Evolutionary conservation across 2,888 invertebrate genomes (phyloP), one percentile per base, ranked within the genome.

Genomic region (Cosmia pyralina): DNA sequence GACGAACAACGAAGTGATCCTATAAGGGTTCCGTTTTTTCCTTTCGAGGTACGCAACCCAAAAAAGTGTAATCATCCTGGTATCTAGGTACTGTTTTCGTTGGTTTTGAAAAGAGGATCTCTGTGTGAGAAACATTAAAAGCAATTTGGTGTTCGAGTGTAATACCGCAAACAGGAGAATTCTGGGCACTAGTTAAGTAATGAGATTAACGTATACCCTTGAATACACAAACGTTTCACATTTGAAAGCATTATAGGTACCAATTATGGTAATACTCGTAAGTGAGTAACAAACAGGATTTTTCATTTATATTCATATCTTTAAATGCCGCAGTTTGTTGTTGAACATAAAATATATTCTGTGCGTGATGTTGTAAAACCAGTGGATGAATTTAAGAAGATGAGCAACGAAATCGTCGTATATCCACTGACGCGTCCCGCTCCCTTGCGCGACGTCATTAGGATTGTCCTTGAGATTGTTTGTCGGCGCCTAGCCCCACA

Each of bases 211-310:
- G 69, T 58, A 84, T 66, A 81, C 81, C 55, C 70, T 80, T 71
- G 75, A 68, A 65, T 83, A 80, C 75, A 75, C 81, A 83, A 75
- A 83, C 84, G 76, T 75, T 80, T 64, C 57, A 75, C 81, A 80
- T 80, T 71, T 68, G 71, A 81, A 81, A 81, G 70, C 80, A 64
- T 79, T 75, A 57, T 62, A 64, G 28, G 62, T 70, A 65, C 57
- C 81, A 80, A 80, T 81, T 81, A 83, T 81, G 84, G 55, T 76
- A 84, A 84, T 80, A 59, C 62, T 65, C 50, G 74, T 72, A 63
- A 69, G 66, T 71, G 59, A 65, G 62, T 55, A 60, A 57, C 44
- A 64, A 65, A 78, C 53, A 66, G 44, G 52, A 60, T 79, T 69
- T 69, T 82, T 77, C 46, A 41, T 52, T 75, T 50, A 22, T 19